Conservation (phyloP, 2,888 invertebrate genomes). For the Thereva nobilitata region DNA sequence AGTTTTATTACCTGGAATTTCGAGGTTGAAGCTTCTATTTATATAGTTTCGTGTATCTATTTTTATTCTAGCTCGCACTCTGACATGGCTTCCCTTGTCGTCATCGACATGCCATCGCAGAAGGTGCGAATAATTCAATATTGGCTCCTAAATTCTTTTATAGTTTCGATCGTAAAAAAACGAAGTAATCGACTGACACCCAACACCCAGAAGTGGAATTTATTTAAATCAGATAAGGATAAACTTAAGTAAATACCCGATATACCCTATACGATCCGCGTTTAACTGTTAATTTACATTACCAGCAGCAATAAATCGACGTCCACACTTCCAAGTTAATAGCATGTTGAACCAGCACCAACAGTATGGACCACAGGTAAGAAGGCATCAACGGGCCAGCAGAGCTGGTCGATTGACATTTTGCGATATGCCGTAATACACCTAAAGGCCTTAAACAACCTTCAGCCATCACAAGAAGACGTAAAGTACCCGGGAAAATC, state of each 20-base stretch:
- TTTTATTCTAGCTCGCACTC: too few relatives aligned
- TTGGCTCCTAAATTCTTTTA: not conserved
- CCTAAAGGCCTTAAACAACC: too few relatives aligned
- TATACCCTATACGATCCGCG: not conserved
- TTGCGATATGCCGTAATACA: not conserved
- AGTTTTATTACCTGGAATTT: too few relatives aligned
- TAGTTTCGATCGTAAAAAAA: not conserved
- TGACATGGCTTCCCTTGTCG: too few relatives aligned
- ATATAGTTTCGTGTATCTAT: too few relatives aligned
- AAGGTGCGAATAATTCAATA: too few relatives aligned
- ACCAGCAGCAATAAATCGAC: not conserved
- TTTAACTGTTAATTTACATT: slow-evolving; percentile 16
- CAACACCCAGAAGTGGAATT: slow-evolving; percentile 14
- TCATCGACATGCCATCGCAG: too few relatives aligned
- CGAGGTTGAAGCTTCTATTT: too few relatives aligned
- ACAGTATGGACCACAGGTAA: not conserved
- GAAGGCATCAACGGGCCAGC: not conserved
- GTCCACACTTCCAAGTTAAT: not conserved
- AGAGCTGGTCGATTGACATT: not conserved
- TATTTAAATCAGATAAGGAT: slow-evolving; percentile 15
- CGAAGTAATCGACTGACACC: not conserved
- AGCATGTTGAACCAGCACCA: not conserved
- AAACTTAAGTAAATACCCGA: slow-evolving; percentile 10
- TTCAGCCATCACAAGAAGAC: too few relatives aligned
- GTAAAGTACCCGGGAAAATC: not conserved